These are phyloP conservation scores for Blomia tropicalis DNA, from an alignment of 2,888 invertebrate genomes.

Conservation along the genomic window DNA sequence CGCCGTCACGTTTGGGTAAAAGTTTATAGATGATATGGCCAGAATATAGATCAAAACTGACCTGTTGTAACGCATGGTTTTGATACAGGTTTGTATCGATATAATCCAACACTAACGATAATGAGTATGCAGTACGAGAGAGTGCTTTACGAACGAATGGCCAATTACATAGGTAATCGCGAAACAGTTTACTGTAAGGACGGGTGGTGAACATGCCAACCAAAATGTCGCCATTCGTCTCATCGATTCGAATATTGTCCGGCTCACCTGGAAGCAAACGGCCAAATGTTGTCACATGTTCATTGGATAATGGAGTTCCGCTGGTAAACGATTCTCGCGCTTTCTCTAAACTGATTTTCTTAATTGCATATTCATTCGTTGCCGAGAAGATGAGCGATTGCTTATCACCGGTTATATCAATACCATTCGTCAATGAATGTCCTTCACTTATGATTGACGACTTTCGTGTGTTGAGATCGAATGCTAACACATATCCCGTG, in stretches of 20 bases:
- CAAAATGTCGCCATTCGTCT: constrained; percentile 17
- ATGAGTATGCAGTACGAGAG: constrained; percentile 16
- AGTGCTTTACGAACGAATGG: constrained; percentile 22
- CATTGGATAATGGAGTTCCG: constrained; percentile 44
- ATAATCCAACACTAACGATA: neutral
- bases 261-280: constrained; percentile 1
- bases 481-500: constrained; percentile 47
- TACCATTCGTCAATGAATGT: constrained; percentile 71
- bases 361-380: constrained; percentile 36
- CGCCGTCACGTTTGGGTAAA: constrained; percentile 16
- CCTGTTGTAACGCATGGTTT: constrained; percentile 1
- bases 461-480: constrained; percentile 57
- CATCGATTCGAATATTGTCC: constrained; percentile 19
- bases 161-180: constrained; percentile 20
- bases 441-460: constrained; percentile 40
- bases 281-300: neutral
- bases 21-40: constrained; percentile 23
- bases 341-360: constrained; percentile 17
- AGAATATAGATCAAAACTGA: constrained; percentile 9
- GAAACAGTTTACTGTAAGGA: constrained; percentile 8
- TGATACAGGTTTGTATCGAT: constrained; percentile 14
- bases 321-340: constrained; percentile 10
- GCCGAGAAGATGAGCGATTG: constrained; percentile 66
- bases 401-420: constrained; percentile 61
- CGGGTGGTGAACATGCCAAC: constrained; percentile 20